Conservation (phyloP, 2,113 vertebrate species). For the Rallus limicola region DNA sequence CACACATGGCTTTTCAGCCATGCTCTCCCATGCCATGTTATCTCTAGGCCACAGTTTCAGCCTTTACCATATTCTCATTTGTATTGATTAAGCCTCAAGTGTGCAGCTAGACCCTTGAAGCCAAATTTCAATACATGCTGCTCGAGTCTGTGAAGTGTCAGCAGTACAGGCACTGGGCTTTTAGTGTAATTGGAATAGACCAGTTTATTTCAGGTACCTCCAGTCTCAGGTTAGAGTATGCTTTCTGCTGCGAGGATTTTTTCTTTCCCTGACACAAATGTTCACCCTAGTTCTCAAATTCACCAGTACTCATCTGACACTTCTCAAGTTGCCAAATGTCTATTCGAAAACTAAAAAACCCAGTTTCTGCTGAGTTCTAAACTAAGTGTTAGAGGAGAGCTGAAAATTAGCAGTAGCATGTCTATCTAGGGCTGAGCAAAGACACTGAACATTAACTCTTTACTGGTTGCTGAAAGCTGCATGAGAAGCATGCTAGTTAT, state of each 20-base stretch:
- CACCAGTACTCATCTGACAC: conserved; percentile 32
- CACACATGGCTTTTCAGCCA: background rate
- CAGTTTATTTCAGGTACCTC: conserved; percentile 12
- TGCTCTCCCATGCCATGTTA: background rate
- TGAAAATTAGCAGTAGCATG: background rate
- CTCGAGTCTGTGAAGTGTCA: background rate
- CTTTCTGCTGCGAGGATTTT: conserved; percentile 21
- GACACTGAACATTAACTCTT: conserved; percentile 12
- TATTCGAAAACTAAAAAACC: background rate
- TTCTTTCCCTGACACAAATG: background rate
- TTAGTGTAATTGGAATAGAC: background rate
- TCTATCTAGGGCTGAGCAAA: conserved; percentile 3
- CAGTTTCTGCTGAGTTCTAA: background rate
- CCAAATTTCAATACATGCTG: background rate
- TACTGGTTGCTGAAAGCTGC: background rate
- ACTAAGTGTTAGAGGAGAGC: background rate
- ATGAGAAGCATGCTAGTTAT: background rate
- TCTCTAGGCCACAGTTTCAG: background rate
- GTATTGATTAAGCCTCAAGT: background rate
- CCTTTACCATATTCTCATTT: background rate
- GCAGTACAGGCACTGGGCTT: background rate
- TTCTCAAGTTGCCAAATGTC: conserved; percentile 62
- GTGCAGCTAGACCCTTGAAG: background rate
- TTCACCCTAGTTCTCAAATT: conserved; percentile 41
- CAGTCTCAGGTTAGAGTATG: conserved; percentile 5